These are phyloP conservation scores for Tragelaphus imberbis DNA, from an alignment of 2,113 vertebrate genomes.

Conservation along the genomic window DNA sequence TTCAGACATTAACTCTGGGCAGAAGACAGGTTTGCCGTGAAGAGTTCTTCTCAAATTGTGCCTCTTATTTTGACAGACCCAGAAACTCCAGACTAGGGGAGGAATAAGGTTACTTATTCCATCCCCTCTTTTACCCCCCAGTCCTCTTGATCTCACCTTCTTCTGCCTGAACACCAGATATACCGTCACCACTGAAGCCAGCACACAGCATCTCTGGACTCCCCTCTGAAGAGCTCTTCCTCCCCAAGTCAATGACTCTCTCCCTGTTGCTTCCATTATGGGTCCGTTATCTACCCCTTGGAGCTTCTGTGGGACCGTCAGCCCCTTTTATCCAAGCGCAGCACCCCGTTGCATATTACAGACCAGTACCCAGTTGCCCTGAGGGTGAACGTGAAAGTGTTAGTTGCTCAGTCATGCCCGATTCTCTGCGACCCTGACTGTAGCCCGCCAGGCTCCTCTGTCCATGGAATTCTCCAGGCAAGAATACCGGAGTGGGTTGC, in stretches of 20 bases:
- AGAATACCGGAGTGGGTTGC: background rate
- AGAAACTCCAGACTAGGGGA: background rate
- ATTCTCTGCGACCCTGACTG: background rate
- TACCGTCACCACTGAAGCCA: background rate
- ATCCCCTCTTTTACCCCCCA: background rate
- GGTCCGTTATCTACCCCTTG: background rate
- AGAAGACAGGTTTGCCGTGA: background rate
- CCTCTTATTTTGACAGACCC: background rate
- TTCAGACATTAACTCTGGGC: no score
- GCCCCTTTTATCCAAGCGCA: background rate
- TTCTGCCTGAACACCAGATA: background rate
- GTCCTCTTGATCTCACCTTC: background rate
- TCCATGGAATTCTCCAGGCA: background rate
- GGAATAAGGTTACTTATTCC: background rate
- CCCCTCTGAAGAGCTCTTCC: background rate
- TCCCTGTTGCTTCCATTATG: background rate
- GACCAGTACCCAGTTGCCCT: background rate
- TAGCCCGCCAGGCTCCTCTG: background rate
- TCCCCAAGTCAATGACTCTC: background rate
- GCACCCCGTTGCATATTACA: background rate
- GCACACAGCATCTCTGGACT: background rate
- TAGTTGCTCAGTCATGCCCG: background rate
- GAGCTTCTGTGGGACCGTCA: background rate
- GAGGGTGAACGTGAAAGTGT: background rate
- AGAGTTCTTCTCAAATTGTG: background rate